These are phyloP conservation scores for Chascanopsetta lugubris DNA, from an alignment of 2,113 vertebrate species.

Conservation along the genomic window DNA sequence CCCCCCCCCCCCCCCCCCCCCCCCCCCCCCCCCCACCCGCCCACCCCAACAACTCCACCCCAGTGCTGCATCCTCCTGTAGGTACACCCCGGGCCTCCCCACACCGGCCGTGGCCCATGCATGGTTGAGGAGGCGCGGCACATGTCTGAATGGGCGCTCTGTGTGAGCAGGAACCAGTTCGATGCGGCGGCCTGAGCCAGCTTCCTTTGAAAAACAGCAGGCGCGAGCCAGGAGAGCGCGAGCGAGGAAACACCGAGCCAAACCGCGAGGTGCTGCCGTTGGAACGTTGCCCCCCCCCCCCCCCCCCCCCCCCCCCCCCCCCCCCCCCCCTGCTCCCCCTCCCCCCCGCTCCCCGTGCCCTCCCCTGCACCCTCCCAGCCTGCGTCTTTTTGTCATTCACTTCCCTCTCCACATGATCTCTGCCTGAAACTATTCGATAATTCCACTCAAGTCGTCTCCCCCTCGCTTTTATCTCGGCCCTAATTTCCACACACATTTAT, in stretches of 20 bases:
- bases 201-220: constrained; percentile 81
- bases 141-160: constrained; percentile 76
- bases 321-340: too few relatives aligned
- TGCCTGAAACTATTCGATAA: constrained; percentile 25
- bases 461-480: constrained; percentile 12
- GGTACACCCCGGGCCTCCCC: constrained; percentile 13
- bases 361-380: constrained; percentile 16
- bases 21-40: background rate
- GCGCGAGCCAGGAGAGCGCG: constrained; percentile 51
- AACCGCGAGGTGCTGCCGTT: constrained; percentile 51
- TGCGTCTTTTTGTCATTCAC: constrained; percentile 16
- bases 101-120: constrained; percentile 46
- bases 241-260: constrained; percentile 52
- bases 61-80: constrained; percentile 1
- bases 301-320: constrained; percentile 20
- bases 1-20: constrained; percentile 14
- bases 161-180: constrained; percentile 71
- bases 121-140: constrained; percentile 46
- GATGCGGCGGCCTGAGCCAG: constrained; percentile 65
- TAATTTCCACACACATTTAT: constrained; percentile 38
- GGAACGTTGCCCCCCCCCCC: constrained; percentile 40
- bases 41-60: too few relatives aligned
- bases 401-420: constrained; percentile 16
- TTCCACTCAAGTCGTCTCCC: constrained; percentile 21
- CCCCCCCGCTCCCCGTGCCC: too few relatives aligned